Percentiles rank a stretch among this genome's conserved stretches.
These are phyloP conservation scores for Pristiophorus japonicus DNA, from an alignment of 2,113 vertebrate genomes.

Conservation along the genomic window DNA sequence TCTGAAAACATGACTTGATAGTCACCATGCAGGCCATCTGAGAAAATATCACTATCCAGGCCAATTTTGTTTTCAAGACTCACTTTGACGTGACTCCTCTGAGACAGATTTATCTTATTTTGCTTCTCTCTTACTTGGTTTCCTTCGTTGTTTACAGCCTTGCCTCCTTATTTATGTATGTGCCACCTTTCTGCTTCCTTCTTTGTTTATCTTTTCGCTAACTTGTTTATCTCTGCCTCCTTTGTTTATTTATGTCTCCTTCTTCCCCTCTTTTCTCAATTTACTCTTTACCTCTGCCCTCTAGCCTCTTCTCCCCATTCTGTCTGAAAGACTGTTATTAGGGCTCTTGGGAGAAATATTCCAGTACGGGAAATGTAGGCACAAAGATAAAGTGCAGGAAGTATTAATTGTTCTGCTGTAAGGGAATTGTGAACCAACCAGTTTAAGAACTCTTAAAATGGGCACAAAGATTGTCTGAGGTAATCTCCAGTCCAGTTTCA, in stretches of 20 bases:
- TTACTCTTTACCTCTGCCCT: background rate
- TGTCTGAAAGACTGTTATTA: background rate
- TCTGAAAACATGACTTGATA: background rate
- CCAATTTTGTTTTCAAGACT: background rate
- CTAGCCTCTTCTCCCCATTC: background rate
- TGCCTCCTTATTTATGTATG: background rate
- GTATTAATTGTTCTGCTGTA: background rate
- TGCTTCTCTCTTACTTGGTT: background rate
- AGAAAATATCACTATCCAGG: background rate
- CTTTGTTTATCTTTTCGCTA: background rate
- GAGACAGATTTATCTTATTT: background rate
- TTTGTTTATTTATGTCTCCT: background rate
- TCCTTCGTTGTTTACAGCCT: background rate
- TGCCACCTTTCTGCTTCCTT: no score
- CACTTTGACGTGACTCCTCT: background rate
- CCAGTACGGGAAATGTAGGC: background rate
- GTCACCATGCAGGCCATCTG: background rate
- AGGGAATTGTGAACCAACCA: background rate
- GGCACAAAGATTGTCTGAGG: background rate
- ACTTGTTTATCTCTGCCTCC: background rate
- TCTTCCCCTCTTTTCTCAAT: background rate
- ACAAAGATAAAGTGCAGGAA: background rate
- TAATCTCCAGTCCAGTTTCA: background rate
- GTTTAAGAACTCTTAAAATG: background rate
- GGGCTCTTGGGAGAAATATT: background rate